These are phyloP conservation scores for Ctenopoma multispine DNA, from an alignment of 2,797 vertebrate species.

Conservation along the genomic window DNA sequence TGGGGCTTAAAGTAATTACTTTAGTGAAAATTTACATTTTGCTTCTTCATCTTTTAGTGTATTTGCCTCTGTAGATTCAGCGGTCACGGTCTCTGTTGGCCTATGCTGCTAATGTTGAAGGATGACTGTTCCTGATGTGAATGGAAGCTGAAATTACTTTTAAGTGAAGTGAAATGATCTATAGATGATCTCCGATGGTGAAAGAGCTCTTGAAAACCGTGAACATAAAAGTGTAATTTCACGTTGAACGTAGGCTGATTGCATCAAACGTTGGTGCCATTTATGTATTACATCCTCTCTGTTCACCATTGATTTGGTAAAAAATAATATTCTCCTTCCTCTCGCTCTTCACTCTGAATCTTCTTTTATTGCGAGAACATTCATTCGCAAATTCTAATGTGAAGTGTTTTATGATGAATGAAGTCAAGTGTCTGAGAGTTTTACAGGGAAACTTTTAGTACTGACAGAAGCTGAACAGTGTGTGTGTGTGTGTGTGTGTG, in stretches of 20 bases:
- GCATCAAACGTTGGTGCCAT: conserved; percentile 2
- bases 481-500: conserved; percentile 19
- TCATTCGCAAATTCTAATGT: conserved; percentile 47
- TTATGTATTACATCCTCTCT: conserved; percentile 24
- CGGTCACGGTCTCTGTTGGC: background rate
- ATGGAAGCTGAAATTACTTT: conserved; percentile 3
- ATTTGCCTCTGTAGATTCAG: background rate
- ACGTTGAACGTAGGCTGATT: background rate
- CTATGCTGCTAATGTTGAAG: background rate
- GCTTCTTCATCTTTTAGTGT: conserved; percentile 8
- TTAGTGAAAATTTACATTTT: conserved; percentile 46
- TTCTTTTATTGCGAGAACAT: background rate
- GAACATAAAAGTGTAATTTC: conserved; percentile 14
- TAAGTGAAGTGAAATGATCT: conserved; percentile 12
- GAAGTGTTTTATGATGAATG: conserved; percentile 46
- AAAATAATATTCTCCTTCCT: conserved; percentile 12
- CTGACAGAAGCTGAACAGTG: conserved; percentile 33
- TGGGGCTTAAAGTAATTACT: conserved; percentile 19
- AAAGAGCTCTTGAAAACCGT: background rate
- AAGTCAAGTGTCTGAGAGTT: conserved; percentile 43
- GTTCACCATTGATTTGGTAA: conserved; percentile 19
- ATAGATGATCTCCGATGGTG: background rate
- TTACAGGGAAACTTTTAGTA: conserved; percentile 39
- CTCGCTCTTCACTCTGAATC: background rate
- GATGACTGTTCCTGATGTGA: conserved; percentile 5